phyloP scores from a whole-genome alignment of 2,113 vertebrate species.

The Oreochromis spilurus region DNA sequence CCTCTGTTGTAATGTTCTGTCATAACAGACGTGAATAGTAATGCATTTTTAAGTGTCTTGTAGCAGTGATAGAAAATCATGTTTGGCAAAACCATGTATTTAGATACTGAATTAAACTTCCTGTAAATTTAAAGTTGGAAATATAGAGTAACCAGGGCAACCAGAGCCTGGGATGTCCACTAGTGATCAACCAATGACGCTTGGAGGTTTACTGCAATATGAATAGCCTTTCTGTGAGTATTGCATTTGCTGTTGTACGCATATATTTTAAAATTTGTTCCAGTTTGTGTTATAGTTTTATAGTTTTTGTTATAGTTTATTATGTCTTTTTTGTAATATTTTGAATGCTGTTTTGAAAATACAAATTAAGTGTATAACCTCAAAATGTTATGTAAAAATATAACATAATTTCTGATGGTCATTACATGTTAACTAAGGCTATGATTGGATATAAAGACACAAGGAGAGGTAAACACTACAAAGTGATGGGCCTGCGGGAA shows the following conservation, averaged over 20 bases:
- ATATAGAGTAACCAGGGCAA: neutral
- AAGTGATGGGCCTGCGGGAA: neutral
- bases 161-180: neutral
- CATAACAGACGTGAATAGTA: neutral
- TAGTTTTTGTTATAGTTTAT: neutral
- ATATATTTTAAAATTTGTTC: neutral
- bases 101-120: neutral
- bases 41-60: neutral
- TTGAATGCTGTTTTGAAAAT: neutral
- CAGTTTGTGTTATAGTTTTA: neutral
- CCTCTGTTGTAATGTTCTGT: neutral
- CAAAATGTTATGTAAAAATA: neutral
- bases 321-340: neutral
- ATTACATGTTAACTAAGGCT: neutral
- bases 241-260: neutral
- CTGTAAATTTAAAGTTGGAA: neutral
- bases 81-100: neutral
- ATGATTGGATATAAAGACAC: neutral
- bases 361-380: neutral
- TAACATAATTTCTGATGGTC: neutral
- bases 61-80: neutral
- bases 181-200: neutral
- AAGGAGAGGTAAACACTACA: neutral
- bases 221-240: neutral
- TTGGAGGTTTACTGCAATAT: neutral